Percentiles rank a stretch among this genome's conserved stretches.
These are phyloP conservation scores for Siniperca undulata DNA, from an alignment of 2,797 vertebrate genomes.

Conservation along the genomic window DNA sequence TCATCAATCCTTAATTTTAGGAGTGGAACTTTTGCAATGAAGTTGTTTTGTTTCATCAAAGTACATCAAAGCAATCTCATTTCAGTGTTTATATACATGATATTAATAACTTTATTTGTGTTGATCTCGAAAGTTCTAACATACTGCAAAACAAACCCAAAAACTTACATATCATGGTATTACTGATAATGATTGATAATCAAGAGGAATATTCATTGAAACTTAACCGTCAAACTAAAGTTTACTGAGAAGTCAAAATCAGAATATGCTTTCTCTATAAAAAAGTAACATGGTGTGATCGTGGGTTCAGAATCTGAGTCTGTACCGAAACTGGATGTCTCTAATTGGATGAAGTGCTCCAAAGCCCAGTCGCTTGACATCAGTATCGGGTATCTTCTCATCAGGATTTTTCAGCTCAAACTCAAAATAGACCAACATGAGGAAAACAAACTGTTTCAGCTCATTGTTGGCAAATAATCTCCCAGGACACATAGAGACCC, in stretches of 20 bases:
- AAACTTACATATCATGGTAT: too few relatives aligned
- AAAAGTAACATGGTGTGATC: background rate
- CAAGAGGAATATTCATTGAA: background rate
- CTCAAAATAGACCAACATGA: conserved; percentile 89
- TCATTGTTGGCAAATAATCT: conserved; percentile 88
- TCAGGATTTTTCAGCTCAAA: conserved; percentile 85
- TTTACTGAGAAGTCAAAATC: background rate
- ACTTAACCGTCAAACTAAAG: too few relatives aligned
- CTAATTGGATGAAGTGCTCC: conserved; percentile 85
- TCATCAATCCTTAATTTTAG: background rate
- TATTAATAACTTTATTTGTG: background rate
- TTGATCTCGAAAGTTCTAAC: background rate
- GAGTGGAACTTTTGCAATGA: background rate
- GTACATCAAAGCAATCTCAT: too few relatives aligned
- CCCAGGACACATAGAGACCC: conserved; percentile 88
- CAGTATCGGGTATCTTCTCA: conserved; percentile 79
- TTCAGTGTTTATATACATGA: background rate
- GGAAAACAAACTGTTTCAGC: conserved; percentile 88
- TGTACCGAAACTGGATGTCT: conserved; percentile 86
- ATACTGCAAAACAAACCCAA: background rate
- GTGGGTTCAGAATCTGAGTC: conserved; percentile 64
- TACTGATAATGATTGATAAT: background rate
- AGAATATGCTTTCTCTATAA: background rate
- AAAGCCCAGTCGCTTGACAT: conserved; percentile 87
- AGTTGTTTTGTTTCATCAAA: background rate